Conservation (phyloP, 2,888 invertebrate genomes). For the Baccha elongata region DNA sequence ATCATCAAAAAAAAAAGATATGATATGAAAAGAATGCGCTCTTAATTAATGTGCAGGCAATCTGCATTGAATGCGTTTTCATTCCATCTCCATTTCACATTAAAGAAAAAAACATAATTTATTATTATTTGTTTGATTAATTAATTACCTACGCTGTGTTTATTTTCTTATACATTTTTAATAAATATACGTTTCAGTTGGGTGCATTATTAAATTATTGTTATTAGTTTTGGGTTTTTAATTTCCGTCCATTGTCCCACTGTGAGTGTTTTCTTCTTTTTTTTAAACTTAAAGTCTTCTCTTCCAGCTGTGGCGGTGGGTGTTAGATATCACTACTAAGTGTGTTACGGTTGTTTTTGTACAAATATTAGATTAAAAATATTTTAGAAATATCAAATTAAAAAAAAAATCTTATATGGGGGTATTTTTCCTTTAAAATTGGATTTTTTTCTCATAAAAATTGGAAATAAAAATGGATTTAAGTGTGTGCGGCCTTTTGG, state of each 20-base stretch:
- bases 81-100: neutral
- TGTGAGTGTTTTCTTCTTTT: constrained; percentile 2
- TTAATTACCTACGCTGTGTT: constrained; percentile 58
- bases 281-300: constrained; percentile 4
- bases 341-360: constrained; percentile 60
- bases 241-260: neutral
- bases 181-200: constrained; percentile 59
- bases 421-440: neutral
- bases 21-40: constrained; percentile 57
- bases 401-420: constrained; percentile 27
- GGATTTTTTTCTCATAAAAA: constrained; percentile 8
- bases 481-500: constrained; percentile 12
- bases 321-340: constrained; percentile 54
- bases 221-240: constrained; percentile 53
- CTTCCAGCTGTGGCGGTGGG: constrained; percentile 34
- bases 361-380: constrained; percentile 65
- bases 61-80: constrained; percentile 51
- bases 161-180: constrained; percentile 21
- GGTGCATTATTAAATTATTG: constrained; percentile 71
- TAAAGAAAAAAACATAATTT: constrained; percentile 13
- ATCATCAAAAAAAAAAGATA: no score
- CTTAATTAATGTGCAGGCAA: constrained; percentile 72
- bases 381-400: constrained; percentile 12
- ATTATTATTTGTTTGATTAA: constrained; percentile 71
- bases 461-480: constrained; percentile 21